phyloP scores from a whole-genome alignment of 2,797 vertebrate genomes.

The Arrhamphus sclerolepis region DNA sequence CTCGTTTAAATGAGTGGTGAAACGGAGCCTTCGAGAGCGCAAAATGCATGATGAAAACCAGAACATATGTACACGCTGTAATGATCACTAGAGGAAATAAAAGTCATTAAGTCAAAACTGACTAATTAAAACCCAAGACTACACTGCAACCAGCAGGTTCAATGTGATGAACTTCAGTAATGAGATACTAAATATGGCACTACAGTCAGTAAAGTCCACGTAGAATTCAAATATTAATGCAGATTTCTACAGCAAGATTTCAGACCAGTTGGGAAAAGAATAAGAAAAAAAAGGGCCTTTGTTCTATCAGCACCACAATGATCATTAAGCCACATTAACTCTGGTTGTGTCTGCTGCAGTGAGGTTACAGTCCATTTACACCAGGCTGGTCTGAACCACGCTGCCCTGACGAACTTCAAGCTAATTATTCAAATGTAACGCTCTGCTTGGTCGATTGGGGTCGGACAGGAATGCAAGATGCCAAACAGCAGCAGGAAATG shows the following conservation, averaged over 20 bases:
- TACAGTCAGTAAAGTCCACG: too few species aligned
- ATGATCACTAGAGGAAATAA: conserved; percentile 6
- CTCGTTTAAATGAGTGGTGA: conserved; percentile 3
- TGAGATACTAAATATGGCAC: neutral
- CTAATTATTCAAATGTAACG: conserved; percentile 57
- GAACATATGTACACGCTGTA: neutral
- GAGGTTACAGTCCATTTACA: conserved; percentile 55
- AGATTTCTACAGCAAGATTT: conserved; percentile 1
- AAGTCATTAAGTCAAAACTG: neutral
- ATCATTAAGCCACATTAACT: conserved; percentile 37
- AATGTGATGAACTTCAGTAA: neutral
- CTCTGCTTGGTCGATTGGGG: conserved; percentile 51
- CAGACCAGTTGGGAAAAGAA: conserved; percentile 1
- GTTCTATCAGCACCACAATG: conserved; percentile 22
- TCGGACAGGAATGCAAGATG: conserved; percentile 37
- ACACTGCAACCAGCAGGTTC: neutral
- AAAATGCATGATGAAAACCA: neutral
- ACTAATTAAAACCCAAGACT: neutral
- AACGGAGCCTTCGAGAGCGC: too few species aligned
- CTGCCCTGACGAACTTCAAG: conserved; percentile 43
- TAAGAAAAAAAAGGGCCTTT: too few species aligned
- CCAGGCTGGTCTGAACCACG: conserved; percentile 27
- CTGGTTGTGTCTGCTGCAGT: conserved; percentile 38
- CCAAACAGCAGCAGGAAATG: conserved; percentile 51
- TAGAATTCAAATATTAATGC: conserved; percentile 17